phyloP scores from a whole-genome alignment of 2,113 vertebrate genomes.

The Martes martes region DNA sequence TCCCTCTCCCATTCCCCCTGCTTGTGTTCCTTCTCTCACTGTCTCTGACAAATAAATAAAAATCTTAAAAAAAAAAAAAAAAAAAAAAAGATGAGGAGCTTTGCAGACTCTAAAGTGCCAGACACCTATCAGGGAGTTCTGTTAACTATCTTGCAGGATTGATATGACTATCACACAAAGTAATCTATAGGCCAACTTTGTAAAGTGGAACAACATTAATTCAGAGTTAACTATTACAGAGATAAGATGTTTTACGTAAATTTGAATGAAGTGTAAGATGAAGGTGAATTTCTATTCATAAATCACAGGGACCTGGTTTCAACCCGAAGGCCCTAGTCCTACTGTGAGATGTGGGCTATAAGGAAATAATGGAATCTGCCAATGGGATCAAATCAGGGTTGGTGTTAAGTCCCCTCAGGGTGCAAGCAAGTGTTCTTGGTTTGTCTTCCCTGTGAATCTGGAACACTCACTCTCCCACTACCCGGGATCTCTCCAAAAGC shows the following conservation, averaged over 20 bases:
- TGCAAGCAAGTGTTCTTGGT: background rate
- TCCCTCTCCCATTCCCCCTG: too few relatives aligned
- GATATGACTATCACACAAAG: background rate
- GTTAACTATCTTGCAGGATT: background rate
- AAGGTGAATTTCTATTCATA: conserved; percentile 9
- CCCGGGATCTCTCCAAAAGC: background rate
- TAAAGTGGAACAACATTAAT: background rate
- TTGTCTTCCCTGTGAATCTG: background rate
- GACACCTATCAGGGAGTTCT: background rate
- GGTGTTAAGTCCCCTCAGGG: background rate
- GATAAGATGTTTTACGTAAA: conserved; percentile 47
- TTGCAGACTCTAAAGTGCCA: background rate
- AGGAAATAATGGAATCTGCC: background rate
- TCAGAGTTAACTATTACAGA: conserved; percentile 54
- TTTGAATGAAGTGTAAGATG: background rate
- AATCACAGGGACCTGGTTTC: conserved; percentile 30
- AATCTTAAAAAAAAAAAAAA: too few relatives aligned
- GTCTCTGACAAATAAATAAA: too few relatives aligned
- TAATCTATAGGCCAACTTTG: background rate
- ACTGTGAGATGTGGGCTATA: background rate
- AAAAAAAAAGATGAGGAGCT: background rate
- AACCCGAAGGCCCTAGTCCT: background rate
- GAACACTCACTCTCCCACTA: background rate
- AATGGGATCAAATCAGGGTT: background rate
- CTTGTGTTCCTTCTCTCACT: too few relatives aligned